A percentile compares a stretch with the other conserved stretches of the same genome.
Evolutionary conservation across 2,113 vertebrate genomes (phyloP).

Genomic region (Brachyhypopomus gauderio): DNA sequence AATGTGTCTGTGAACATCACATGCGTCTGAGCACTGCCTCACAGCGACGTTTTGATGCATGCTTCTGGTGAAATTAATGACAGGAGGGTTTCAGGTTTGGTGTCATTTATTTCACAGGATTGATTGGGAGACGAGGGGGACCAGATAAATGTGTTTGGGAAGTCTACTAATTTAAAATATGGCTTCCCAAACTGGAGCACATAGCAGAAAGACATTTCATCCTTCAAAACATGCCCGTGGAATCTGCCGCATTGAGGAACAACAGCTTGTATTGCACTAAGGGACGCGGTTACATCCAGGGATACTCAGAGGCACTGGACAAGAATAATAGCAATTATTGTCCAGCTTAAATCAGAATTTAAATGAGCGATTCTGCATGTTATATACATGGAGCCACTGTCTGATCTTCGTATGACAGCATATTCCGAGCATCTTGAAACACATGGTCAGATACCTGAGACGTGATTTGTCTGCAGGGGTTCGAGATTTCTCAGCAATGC

Average conservation of each 20-base stretch:
- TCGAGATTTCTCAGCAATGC: conserved; percentile 3
- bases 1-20: neutral
- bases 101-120: conserved; percentile 72
- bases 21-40: conserved; percentile 30
- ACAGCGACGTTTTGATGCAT: conserved; percentile 62
- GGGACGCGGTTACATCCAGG: neutral
- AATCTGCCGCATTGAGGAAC: conserved; percentile 47
- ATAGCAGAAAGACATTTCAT: conserved; percentile 63
- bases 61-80: conserved; percentile 70
- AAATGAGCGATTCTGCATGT: neutral
- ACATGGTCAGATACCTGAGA: neutral
- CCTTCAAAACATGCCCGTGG: conserved; percentile 60
- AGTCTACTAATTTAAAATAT: conserved; percentile 70
- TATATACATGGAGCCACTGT: neutral
- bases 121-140: conserved; percentile 68
- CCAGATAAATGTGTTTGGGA: conserved; percentile 69
- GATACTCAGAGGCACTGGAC: neutral
- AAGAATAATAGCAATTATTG: neutral
- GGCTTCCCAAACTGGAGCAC: conserved; percentile 64
- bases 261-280: neutral
- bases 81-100: conserved; percentile 60
- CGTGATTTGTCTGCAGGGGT: too few species aligned
- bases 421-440: neutral
- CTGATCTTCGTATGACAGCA: neutral
- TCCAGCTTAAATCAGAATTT: neutral